A percentile compares a stretch with the other conserved stretches of the same genome.
Conservation (phyloP, 2,888 invertebrate genomes). For the Phoenoteleia sp. region DNA sequence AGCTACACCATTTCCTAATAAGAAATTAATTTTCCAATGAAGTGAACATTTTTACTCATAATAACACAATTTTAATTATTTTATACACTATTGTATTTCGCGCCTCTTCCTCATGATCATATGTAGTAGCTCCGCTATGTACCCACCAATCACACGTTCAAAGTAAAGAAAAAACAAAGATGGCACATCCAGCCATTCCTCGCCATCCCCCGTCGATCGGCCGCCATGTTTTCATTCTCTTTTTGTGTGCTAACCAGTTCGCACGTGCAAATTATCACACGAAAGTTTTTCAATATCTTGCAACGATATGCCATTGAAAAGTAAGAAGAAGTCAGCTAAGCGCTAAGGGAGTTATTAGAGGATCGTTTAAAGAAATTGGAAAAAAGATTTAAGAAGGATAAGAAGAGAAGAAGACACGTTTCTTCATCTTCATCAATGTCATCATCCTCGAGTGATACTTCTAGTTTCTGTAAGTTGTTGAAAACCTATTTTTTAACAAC, state of each 20-base stretch:
- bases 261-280: background rate
- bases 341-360: background rate
- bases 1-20: too few species aligned
- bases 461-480: background rate
- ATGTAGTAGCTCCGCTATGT: background rate
- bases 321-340: background rate
- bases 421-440: background rate
- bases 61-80: too few species aligned
- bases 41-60: too few species aligned
- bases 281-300: too few species aligned
- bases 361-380: background rate
- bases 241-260: background rate
- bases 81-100: too few species aligned
- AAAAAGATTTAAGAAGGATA: background rate
- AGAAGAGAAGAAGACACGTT: background rate
- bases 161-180: background rate
- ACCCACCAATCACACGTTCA: background rate
- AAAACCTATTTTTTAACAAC: background rate
- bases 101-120: too few species aligned
- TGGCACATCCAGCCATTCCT: background rate
- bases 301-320: background rate
- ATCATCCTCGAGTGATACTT: background rate
- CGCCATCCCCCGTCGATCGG: background rate
- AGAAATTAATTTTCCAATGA: too few species aligned
- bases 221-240: background rate